Base-by-base conservation (phyloP, 2,888 invertebrate species). In the Synergus itoensis region DNA sequence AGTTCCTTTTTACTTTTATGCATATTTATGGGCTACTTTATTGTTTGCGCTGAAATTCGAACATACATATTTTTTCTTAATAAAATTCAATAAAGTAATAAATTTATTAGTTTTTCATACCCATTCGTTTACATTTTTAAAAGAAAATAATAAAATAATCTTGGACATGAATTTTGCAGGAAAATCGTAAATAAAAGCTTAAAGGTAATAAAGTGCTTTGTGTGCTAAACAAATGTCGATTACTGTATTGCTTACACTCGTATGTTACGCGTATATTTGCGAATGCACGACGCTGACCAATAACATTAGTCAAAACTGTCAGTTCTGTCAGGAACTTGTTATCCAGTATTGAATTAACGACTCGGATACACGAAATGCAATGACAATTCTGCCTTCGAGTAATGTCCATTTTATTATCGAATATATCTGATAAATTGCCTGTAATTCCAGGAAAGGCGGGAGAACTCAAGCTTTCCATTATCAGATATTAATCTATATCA, bases 221-320 rank as follows among this genome's bases (percentile, higher is more conserved):
- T 53, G 2, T 53, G 53, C 7, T 53, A n/a, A n/a, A 53, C 53
- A n/a, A 53, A 53, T 53, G 16, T 53, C 11, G 43, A 43, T 43
- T 43, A 43, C n/a, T n/a, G 8, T 53, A 53, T 53, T n/a, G 53
- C n/a, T 53, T 8, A 53, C 53, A 7, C 53, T 53, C 53, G 4
- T n/a, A 53, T n/a, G 16, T 53, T n/a, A 28, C 16, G 16, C 7
- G 16, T 40, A n/a, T 40, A 5, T 48, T 40, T 36, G 16, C 64
- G n/a, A 40, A 9, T 36, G 40, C 18, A 21, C 11, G 8, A n/a
- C 36, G 16, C 36, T n/a, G 14, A 2, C 41, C 67, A 77, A 77
- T 77, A 67, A 67, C 67, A 77, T 77, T 67, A 77, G 28, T 77
- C 77, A 60, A 21, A 67, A 41, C 67, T 77, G 77, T 69, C 77